phyloP scores from a whole-genome alignment of 2,113 vertebrate genomes.

The Catharus fuscescens region DNA sequence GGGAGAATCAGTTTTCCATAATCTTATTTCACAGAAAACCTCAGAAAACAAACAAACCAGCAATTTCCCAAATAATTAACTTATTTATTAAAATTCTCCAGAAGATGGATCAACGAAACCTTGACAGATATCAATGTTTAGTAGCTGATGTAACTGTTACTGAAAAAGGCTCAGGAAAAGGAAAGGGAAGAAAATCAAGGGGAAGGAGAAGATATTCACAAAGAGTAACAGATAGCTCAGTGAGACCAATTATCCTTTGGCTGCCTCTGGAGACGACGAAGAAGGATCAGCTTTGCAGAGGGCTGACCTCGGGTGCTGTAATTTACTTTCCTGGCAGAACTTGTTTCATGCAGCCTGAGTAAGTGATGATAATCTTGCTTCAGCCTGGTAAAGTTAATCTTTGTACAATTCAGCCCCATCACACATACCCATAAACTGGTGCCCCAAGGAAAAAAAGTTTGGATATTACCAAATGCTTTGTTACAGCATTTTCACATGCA shows the following conservation, averaged over 20 bases:
- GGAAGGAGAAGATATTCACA: background rate
- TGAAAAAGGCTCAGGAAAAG: background rate
- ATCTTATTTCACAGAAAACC: background rate
- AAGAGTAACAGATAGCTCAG: background rate
- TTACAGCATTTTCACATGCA: background rate
- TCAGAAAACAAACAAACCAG: background rate
- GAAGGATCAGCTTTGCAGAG: background rate
- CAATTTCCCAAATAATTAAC: background rate
- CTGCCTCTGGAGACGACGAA: background rate
- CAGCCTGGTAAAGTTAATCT: background rate
- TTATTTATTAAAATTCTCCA: background rate
- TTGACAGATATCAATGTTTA: background rate
- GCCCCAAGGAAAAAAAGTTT: background rate
- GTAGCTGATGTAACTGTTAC: background rate
- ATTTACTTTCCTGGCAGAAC: background rate
- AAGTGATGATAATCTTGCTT: too few relatives aligned
- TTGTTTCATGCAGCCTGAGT: background rate
- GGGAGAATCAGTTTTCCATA: background rate
- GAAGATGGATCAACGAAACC: background rate
- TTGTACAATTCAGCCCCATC: background rate
- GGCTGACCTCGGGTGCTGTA: background rate
- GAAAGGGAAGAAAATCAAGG: background rate
- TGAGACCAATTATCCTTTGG: background rate
- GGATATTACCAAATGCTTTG: background rate
- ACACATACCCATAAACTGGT: background rate